phyloP scores from a whole-genome alignment of 2,888 invertebrate species.

The Harpalus rufipes region DNA sequence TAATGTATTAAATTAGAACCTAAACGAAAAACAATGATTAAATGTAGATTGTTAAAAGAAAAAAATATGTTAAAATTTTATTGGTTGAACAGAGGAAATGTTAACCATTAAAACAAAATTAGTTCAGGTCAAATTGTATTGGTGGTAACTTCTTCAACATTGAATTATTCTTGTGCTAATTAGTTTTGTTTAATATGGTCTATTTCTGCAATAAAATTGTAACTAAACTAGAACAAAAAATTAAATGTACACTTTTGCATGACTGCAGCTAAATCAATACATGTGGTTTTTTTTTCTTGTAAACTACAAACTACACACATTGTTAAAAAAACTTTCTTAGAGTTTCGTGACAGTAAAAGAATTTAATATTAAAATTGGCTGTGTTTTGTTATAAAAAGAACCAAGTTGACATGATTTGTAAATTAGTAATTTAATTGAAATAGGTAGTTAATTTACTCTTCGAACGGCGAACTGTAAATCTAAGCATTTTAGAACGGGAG shows the following conservation, averaged over 20 bases:
- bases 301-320: conserved; percentile 30
- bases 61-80: not conserved
- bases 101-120: not conserved
- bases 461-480: not conserved
- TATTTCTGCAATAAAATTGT: not conserved
- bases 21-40: no score
- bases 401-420: conserved; percentile 6
- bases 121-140: not conserved
- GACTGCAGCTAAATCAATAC: conserved; percentile 20
- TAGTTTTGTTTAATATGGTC: not conserved
- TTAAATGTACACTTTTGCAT: conserved; percentile 25
- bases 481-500: conserved; percentile 34
- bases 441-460: conserved; percentile 33
- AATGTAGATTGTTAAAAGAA: not conserved
- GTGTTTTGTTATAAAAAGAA: conserved; percentile 19
- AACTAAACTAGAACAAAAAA: conserved; percentile 4
- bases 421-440: conserved; percentile 41
- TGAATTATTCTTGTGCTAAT: not conserved
- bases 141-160: not conserved
- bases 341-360: conserved; percentile 24
- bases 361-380: conserved; percentile 21
- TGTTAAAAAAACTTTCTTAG: conserved; percentile 20
- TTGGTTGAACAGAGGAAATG: not conserved
- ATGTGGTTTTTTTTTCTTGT: conserved; percentile 20
- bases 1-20: not conserved